Conservation (phyloP, 37 sponge, comb jelly and placozoan species). For the Petrosia ficiformis region DNA sequence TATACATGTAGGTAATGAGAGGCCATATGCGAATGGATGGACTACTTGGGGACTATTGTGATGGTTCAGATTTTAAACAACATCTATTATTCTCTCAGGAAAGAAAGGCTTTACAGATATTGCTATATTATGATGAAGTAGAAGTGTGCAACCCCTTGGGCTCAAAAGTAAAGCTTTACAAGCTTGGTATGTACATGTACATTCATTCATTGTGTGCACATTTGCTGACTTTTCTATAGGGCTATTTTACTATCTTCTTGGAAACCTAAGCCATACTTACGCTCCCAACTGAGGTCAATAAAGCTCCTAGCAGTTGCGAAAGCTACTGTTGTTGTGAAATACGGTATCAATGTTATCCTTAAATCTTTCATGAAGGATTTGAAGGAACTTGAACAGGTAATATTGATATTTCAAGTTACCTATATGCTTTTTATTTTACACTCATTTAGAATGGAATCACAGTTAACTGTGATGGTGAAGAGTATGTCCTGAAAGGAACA, state of each 20-base stretch:
- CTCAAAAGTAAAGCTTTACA: conserved; percentile 44
- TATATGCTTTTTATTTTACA: neutral
- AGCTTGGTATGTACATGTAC: conserved; percentile 46
- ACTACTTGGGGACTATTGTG: conserved; percentile 42
- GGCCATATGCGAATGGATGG: neutral
- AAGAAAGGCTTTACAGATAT: conserved; percentile 36
- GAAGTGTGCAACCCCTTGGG: conserved; percentile 70
- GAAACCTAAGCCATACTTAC: conserved; percentile 30
- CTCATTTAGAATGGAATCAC: neutral
- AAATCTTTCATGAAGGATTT: conserved; percentile 41
- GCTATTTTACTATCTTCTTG: conserved; percentile 44
- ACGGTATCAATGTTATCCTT: conserved; percentile 35
- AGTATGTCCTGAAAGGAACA: conserved; percentile 8
- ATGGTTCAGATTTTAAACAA: conserved; percentile 28
- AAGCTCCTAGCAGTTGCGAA: conserved; percentile 36
- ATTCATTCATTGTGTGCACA: neutral
- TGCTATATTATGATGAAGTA: conserved; percentile 60
- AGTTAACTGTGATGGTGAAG: neutral
- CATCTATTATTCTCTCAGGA: conserved; percentile 32
- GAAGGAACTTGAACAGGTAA: conserved; percentile 32
- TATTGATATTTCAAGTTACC: neutral
- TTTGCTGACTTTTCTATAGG: conserved; percentile 10
- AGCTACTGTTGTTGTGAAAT: conserved; percentile 8
- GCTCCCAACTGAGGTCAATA: conserved; percentile 27
- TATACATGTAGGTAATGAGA: neutral